Conservation (phyloP, 2,113 vertebrate species). For the Bostrychus sinensis region DNA sequence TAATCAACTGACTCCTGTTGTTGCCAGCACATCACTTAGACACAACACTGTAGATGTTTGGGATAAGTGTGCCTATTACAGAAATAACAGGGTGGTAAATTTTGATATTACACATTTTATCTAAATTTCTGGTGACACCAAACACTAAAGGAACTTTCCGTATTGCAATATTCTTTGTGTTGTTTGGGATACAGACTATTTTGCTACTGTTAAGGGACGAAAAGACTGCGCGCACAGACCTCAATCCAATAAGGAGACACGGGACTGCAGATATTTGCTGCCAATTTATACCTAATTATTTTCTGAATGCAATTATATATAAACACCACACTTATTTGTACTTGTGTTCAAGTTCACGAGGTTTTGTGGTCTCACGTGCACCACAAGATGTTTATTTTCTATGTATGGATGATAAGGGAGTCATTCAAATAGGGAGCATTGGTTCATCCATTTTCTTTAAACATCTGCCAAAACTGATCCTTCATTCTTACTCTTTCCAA, state of each 20-base stretch:
- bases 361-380: conserved; percentile 46
- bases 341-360: conserved; percentile 57
- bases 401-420: conserved; percentile 57
- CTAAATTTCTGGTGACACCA: conserved; percentile 61
- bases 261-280: conserved; percentile 81
- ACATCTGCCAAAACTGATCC: conserved; percentile 39
- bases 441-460: conserved; percentile 47
- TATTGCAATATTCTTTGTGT: conserved; percentile 77
- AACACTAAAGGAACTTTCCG: conserved; percentile 83
- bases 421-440: conserved; percentile 49
- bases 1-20: conserved; percentile 82
- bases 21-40: conserved; percentile 97
- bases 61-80: conserved; percentile 86
- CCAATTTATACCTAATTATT: conserved; percentile 73
- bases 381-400: conserved; percentile 37
- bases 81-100: conserved; percentile 74
- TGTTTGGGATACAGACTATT: conserved; percentile 77
- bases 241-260: conserved; percentile 69
- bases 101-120: conserved; percentile 71
- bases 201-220: conserved; percentile 69
- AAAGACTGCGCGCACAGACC: conserved; percentile 77
- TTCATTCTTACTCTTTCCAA: conserved; percentile 21
- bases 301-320: conserved; percentile 76
- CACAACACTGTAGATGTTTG: conserved; percentile 99
- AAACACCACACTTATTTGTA: conserved; percentile 57